Evolutionary conservation across 2,113 vertebrate species (phyloP).

Genomic region (Hystrix cristata): DNA sequence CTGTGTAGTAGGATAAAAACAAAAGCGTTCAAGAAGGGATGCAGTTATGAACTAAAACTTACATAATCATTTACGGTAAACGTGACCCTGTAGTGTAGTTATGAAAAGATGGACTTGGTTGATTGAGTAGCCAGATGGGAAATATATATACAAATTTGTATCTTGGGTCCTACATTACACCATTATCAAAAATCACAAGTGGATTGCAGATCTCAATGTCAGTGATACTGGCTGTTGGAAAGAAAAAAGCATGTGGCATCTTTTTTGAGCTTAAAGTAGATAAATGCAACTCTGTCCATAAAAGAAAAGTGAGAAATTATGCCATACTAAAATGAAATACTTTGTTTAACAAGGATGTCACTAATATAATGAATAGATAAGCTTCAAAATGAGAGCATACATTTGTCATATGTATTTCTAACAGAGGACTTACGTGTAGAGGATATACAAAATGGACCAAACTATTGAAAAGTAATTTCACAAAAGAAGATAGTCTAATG

Average conservation of each 20-base stretch:
- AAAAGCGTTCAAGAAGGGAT: background rate
- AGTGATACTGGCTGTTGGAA: background rate
- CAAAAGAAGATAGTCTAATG: background rate
- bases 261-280: background rate
- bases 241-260: background rate
- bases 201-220: background rate
- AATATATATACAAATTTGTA: background rate
- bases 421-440: background rate
- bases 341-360: background rate
- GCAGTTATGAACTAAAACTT: background rate
- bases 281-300: background rate
- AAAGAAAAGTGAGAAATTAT: background rate
- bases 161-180: background rate
- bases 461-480: background rate
- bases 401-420: background rate
- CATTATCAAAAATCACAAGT: slow-evolving; percentile 25
- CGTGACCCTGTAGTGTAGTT: background rate
- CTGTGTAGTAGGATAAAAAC: background rate
- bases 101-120: background rate
- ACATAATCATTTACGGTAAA: background rate
- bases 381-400: background rate
- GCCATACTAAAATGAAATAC: background rate
- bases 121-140: background rate
- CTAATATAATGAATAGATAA: background rate
- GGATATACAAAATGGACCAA: background rate